A percentile compares a stretch with the other conserved stretches of the same genome.
phyloP scores from a whole-genome alignment of 2,888 invertebrate genomes.

The Parnassius apollo region DNA sequence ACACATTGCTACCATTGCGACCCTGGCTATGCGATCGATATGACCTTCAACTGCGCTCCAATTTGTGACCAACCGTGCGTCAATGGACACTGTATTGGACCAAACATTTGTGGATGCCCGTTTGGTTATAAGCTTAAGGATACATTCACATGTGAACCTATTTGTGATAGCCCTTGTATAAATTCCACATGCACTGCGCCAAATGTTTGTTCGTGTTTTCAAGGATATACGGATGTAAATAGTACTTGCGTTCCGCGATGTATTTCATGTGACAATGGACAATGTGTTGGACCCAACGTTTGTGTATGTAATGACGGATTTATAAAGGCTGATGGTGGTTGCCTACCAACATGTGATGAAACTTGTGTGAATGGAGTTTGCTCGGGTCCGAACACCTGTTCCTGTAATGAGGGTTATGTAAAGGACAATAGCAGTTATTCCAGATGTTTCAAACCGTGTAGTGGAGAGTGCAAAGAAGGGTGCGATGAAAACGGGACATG shows the following conservation, averaged over 20 bases:
- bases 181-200: slow-evolving; percentile 32
- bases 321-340: slow-evolving; percentile 41
- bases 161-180: slow-evolving; percentile 32
- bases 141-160: slow-evolving; percentile 38
- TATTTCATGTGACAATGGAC: slow-evolving; percentile 52
- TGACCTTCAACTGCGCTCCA: slow-evolving; percentile 32
- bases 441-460: slow-evolving; percentile 40
- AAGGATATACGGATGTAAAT: slow-evolving; percentile 31
- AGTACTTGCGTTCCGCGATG: slow-evolving; percentile 40
- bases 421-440: slow-evolving; percentile 25
- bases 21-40: slow-evolving; percentile 38
- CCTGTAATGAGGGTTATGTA: slow-evolving; percentile 60
- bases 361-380: slow-evolving; percentile 52
- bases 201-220: slow-evolving; percentile 31
- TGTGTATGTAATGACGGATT: slow-evolving; percentile 82
- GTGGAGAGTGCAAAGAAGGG: slow-evolving; percentile 33
- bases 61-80: slow-evolving; percentile 34
- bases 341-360: slow-evolving; percentile 43
- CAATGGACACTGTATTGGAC: slow-evolving; percentile 44
- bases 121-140: slow-evolving; percentile 37
- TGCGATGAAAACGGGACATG: slow-evolving; percentile 37
- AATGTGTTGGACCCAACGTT: slow-evolving; percentile 75
- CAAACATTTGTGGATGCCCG: slow-evolving; percentile 51
- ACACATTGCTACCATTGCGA: slow-evolving; percentile 55
- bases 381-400: slow-evolving; percentile 60